Conservation (phyloP, 2,113 vertebrate species). For the Coptodon rendalli region DNA sequence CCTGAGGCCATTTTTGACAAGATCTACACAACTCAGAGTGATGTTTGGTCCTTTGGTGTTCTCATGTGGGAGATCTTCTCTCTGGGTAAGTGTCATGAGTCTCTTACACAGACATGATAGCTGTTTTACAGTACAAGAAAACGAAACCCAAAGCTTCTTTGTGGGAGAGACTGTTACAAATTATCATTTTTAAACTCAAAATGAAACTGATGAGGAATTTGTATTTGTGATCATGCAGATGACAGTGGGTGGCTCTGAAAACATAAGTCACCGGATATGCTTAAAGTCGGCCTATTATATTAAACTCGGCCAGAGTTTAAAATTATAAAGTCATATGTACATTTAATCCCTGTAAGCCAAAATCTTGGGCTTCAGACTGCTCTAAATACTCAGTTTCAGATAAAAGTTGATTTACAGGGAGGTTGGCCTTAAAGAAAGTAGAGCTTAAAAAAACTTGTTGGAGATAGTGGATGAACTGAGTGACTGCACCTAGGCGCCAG, state of each 20-base stretch:
- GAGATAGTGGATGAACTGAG: background rate
- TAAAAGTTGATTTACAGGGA: background rate
- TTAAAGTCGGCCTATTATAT: background rate
- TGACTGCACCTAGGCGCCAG: background rate
- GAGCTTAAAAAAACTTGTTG: background rate
- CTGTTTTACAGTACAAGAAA: background rate
- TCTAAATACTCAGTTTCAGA: background rate
- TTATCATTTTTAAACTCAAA: background rate
- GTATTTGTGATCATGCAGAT: background rate
- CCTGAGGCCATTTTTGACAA: constrained; percentile 96
- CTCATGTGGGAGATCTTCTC: constrained; percentile 96
- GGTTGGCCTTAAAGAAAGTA: background rate
- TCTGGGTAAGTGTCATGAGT: constrained; percentile 75
- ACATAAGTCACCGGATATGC: fast-evolving
- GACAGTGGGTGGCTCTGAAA: background rate
- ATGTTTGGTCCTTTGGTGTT: constrained; percentile 93
- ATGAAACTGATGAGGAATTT: constrained; percentile 5
- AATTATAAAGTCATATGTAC: background rate
- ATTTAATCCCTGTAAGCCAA: background rate
- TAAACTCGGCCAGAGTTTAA: background rate
- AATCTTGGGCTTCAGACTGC: background rate
- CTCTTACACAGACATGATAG: background rate
- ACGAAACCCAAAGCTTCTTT: background rate
- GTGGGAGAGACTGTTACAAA: background rate
- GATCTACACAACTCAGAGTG: constrained; percentile 91